These are phyloP conservation scores for Amia ocellicauda DNA, from an alignment of 2,113 vertebrate genomes.

Conservation along the genomic window DNA sequence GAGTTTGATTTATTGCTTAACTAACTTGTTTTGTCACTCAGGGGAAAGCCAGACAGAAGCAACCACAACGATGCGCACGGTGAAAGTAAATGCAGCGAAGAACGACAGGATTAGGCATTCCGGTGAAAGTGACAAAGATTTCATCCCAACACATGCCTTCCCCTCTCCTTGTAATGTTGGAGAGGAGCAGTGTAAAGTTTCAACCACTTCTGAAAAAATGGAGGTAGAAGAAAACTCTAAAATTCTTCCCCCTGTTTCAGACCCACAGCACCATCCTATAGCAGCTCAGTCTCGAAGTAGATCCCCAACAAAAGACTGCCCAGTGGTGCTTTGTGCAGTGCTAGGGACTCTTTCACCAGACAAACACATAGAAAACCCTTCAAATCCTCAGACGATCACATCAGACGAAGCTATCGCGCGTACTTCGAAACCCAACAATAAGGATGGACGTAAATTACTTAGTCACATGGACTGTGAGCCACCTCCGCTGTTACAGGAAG, in stretches of 20 bases:
- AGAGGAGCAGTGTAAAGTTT: not conserved
- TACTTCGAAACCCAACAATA: not conserved
- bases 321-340: not conserved
- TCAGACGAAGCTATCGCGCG: not conserved
- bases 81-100: constrained; percentile 56
- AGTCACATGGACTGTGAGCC: not conserved
- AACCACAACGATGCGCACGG: constrained; percentile 49
- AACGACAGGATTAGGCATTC: constrained; percentile 33
- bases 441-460: too few relatives aligned
- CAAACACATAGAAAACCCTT: too few relatives aligned
- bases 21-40: constrained; percentile 76
- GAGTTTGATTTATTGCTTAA: constrained; percentile 71
- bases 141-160: constrained; percentile 22
- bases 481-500: not conserved
- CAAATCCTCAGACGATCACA: too few relatives aligned
- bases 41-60: constrained; percentile 60
- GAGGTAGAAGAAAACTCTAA: not conserved
- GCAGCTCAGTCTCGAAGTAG: constrained; percentile 9
- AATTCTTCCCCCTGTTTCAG: not conserved
- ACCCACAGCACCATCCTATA: not conserved
- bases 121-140: constrained; percentile 25
- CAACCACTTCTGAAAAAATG: not conserved
- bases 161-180: not conserved
- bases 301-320: not conserved
- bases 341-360: too few relatives aligned